Evolutionary conservation across 2,888 invertebrate species (phyloP).

Genomic region (Chrysomela aeneicollis): DNA sequence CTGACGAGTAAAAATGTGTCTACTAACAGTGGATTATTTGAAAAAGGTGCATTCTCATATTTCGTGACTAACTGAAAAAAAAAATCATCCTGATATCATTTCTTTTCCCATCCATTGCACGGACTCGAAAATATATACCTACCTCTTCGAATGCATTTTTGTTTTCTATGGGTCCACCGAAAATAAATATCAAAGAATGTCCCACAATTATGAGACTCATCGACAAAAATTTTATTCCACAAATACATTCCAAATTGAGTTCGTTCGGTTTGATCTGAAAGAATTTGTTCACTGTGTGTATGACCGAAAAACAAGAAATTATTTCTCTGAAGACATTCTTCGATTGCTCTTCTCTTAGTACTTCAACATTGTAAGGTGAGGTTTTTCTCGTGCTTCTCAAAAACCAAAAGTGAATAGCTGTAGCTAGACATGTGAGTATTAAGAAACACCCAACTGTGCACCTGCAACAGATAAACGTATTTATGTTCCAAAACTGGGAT

Average conservation of each 20-base stretch:
- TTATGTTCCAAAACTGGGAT: too few relatives aligned
- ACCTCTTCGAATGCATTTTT: constrained; percentile 70
- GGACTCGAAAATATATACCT: constrained; percentile 37
- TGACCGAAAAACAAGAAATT: constrained; percentile 67
- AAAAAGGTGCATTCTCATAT: constrained; percentile 68
- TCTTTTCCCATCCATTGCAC: too few relatives aligned
- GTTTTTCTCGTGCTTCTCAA: constrained; percentile 44
- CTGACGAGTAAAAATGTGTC: constrained; percentile 76
- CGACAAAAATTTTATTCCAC: constrained; percentile 68
- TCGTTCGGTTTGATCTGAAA: constrained; percentile 67
- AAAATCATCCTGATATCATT: neutral
- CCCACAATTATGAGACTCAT: constrained; percentile 74
- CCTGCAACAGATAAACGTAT: constrained; percentile 40
- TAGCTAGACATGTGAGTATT: constrained; percentile 48
- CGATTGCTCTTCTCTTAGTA: constrained; percentile 29
- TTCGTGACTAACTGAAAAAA: constrained; percentile 65
- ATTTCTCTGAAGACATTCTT: constrained; percentile 44
- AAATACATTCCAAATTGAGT: constrained; percentile 69
- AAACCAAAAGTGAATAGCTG: constrained; percentile 47
- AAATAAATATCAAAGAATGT: constrained; percentile 72
- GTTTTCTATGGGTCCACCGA: constrained; percentile 74
- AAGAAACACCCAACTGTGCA: constrained; percentile 47
- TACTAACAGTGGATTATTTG: constrained; percentile 75
- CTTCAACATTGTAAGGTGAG: constrained; percentile 44
- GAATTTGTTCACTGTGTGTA: constrained; percentile 68